Percentiles rank a stretch among this genome's conserved stretches.
These are phyloP conservation scores for Tokudaia muenninki DNA, from an alignment of 2,797 vertebrate genomes.

Conservation along the genomic window DNA sequence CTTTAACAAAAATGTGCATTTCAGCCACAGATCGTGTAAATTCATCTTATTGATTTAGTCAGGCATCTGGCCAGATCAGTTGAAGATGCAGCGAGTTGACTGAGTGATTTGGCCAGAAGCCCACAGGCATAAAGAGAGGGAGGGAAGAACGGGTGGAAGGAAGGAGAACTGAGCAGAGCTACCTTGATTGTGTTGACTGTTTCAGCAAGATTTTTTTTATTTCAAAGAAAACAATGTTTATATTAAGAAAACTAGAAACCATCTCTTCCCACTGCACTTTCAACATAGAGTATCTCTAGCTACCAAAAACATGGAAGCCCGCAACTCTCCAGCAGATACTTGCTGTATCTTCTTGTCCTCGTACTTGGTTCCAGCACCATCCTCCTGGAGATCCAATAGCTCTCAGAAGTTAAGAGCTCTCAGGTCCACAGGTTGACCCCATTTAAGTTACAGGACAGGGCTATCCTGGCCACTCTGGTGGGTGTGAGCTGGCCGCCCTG, in stretches of 20 bases:
- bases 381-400: not conserved
- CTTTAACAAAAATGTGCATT: not conserved
- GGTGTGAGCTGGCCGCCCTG: not conserved
- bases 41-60: not conserved
- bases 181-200: not conserved
- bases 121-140: not conserved
- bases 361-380: rapidly evolving
- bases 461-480: not conserved
- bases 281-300: not conserved
- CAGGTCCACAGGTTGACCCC: not conserved
- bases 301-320: not conserved
- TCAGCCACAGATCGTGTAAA: not conserved
- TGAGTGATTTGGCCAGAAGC: not conserved
- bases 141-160: not conserved
- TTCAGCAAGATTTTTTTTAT: not conserved
- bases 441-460: not conserved
- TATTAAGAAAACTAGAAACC: not conserved
- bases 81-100: not conserved
- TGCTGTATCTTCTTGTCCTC: not conserved
- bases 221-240: not conserved
- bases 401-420: not conserved
- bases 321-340: not conserved
- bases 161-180: not conserved
- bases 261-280: not conserved
- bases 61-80: not conserved